Conservation (phyloP, 2,888 invertebrate genomes). For the Helobdella robusta region DNA sequence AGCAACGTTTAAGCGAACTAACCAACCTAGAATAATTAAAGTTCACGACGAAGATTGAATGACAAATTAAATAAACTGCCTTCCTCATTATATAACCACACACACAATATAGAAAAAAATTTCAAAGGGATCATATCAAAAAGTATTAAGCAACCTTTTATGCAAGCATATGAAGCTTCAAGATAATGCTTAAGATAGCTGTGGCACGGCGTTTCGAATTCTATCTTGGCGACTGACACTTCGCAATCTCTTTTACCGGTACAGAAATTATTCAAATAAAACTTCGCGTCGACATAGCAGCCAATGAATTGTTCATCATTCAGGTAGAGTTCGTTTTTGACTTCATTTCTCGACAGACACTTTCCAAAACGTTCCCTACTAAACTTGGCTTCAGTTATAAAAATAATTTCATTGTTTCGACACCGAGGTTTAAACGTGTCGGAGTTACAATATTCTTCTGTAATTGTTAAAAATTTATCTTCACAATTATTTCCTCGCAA, state of each 20-base stretch:
- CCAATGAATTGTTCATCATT: conserved; percentile 6
- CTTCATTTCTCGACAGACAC: conserved; percentile 1
- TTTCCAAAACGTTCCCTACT: not conserved
- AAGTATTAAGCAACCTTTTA: conserved; percentile 11
- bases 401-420: not conserved
- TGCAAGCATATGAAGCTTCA: not conserved
- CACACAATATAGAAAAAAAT: too few relatives aligned
- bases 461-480: too few relatives aligned
- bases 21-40: too few relatives aligned
- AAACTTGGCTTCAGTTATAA: conserved; percentile 5
- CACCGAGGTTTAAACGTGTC: conserved; percentile 1
- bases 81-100: too few relatives aligned
- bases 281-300: conserved; percentile 8
- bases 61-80: too few relatives aligned
- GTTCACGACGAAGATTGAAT: too few relatives aligned
- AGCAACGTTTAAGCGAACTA: too few relatives aligned
- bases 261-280: not conserved
- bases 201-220: not conserved
- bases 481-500: too few relatives aligned
- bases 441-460: conserved; percentile 6
- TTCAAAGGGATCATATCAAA: too few relatives aligned
- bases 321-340: not conserved
- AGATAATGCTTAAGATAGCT: conserved; percentile 8
- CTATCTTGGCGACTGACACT: conserved; percentile 4
- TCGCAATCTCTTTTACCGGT: not conserved